Evolutionary conservation across 2,797 vertebrate genomes (phyloP).

Genomic region (Hirundo rustica): DNA sequence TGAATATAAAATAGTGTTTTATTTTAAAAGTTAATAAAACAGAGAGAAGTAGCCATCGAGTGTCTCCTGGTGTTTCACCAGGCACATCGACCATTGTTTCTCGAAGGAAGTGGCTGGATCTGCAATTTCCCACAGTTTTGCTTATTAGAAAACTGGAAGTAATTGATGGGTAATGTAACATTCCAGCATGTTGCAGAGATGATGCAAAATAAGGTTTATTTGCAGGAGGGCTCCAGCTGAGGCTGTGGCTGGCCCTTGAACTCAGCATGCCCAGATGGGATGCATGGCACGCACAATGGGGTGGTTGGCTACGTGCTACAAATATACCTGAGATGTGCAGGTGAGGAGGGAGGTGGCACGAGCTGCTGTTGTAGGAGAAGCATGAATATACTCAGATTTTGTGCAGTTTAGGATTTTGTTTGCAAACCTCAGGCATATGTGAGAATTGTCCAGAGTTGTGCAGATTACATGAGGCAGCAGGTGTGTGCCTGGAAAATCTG

Average conservation of each 20-base stretch:
- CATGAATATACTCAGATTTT: neutral
- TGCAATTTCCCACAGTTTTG: neutral
- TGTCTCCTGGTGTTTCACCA: neutral
- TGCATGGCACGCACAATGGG: accelerated
- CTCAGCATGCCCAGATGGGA: neutral
- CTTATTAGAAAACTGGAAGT: neutral
- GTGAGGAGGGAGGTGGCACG: neutral
- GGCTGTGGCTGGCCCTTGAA: neutral
- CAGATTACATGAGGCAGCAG: neutral
- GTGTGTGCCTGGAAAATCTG: neutral
- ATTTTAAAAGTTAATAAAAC: slow-evolving; percentile 24
- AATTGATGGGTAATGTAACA: neutral
- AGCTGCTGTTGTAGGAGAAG: neutral
- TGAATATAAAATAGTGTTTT: slow-evolving; percentile 27
- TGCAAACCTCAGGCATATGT: neutral
- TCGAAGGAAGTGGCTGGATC: neutral
- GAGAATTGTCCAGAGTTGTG: neutral
- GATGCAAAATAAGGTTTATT: neutral
- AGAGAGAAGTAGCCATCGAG: neutral
- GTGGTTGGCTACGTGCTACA: neutral
- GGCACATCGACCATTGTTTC: neutral
- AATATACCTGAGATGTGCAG: neutral
- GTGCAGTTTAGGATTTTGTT: neutral
- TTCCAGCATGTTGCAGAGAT: neutral
- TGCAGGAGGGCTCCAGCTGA: neutral